Evolutionary conservation across 2,797 vertebrate species (phyloP).

Genomic region (Tarsius wallacei): DNA sequence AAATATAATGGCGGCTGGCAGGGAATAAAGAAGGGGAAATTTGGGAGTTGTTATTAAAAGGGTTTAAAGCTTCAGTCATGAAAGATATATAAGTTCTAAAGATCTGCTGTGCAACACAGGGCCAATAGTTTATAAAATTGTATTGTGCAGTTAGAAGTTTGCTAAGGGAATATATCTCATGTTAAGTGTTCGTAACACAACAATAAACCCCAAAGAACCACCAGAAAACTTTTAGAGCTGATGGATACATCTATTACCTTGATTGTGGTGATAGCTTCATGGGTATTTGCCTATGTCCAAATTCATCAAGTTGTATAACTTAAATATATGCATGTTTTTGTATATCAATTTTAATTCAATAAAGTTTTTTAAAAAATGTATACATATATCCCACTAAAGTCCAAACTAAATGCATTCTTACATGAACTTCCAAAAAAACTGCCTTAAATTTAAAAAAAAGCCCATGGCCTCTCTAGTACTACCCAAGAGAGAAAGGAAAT

Average conservation of each 20-base stretch:
- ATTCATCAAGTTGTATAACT: not conserved
- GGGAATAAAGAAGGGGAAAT: not conserved
- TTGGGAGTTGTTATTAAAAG: not conserved
- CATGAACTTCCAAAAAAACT: not conserved
- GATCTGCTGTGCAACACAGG: not conserved
- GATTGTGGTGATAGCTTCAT: not conserved
- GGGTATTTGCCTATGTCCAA: not conserved
- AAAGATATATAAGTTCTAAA: not conserved
- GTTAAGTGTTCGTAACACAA: not conserved
- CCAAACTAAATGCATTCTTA: not conserved
- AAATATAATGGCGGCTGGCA: not conserved
- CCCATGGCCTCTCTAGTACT: not conserved
- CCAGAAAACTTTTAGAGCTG: not conserved
- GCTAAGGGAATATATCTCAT: not conserved
- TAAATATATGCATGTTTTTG: not conserved
- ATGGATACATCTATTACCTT: not conserved
- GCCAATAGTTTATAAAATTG: not conserved
- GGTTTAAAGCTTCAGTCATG: not conserved
- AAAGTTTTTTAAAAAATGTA: not conserved
- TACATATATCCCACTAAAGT: not conserved
- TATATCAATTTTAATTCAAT: not conserved
- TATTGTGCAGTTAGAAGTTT: not conserved
- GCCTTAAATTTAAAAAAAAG: not conserved
- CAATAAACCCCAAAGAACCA: not conserved
- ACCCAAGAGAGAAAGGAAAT: not conserved